These are phyloP conservation scores for Brachirus orientalis DNA, from an alignment of 2,113 vertebrate genomes.

Conservation along the genomic window DNA sequence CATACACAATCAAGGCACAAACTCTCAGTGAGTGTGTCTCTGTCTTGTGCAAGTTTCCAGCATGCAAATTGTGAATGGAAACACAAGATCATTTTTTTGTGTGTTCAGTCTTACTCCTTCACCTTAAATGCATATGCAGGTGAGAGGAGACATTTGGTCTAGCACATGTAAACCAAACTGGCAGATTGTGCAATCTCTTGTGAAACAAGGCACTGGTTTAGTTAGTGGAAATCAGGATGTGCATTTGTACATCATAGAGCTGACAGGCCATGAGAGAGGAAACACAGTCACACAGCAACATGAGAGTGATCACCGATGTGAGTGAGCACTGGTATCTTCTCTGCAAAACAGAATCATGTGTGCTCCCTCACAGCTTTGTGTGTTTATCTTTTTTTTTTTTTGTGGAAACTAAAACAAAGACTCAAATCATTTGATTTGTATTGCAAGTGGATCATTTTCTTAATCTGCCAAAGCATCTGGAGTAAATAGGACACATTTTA, in stretches of 20 bases:
- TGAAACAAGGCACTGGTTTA: background rate
- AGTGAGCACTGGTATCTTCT: no score
- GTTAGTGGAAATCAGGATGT: conserved; percentile 5
- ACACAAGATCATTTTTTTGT: background rate
- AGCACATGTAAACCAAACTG: background rate
- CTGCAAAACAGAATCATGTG: background rate
- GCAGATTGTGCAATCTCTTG: background rate
- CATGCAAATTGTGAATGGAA: background rate
- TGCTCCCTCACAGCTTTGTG: background rate
- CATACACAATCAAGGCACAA: no score
- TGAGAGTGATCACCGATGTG: background rate
- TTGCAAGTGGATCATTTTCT: background rate
- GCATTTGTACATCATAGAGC: conserved; percentile 27
- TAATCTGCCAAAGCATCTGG: background rate
- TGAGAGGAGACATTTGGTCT: no score
- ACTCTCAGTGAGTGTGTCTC: background rate
- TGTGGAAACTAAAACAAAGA: background rate
- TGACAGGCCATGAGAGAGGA: conserved; percentile 14
- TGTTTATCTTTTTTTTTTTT: background rate
- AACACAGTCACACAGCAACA: conserved; percentile 15
- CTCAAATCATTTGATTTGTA: background rate
- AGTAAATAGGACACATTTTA: background rate
- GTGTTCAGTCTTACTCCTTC: background rate
- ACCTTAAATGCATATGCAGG: background rate
- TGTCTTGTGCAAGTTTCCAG: conserved; percentile 5